Percentiles rank a stretch among this genome's conserved stretches.
phyloP scores from a whole-genome alignment of 2,113 vertebrate genomes.

The Ophiodon elongatus region DNA sequence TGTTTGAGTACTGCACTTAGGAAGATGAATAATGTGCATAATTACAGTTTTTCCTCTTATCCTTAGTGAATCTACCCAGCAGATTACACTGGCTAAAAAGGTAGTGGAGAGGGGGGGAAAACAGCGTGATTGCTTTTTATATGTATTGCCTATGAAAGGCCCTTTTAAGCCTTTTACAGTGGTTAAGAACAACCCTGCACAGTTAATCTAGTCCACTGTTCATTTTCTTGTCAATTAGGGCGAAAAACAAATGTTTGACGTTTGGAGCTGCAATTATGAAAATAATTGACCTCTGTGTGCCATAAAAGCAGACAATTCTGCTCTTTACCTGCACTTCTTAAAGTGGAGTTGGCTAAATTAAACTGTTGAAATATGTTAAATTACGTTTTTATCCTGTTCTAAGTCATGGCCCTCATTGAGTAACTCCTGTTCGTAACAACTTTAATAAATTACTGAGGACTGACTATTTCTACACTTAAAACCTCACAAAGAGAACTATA shows the following conservation, averaged over 20 bases:
- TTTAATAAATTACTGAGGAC: slow-evolving; percentile 27
- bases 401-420: slow-evolving; percentile 52
- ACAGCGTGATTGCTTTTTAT: slow-evolving; percentile 76
- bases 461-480: slow-evolving; percentile 38
- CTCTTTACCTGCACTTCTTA: slow-evolving; percentile 50
- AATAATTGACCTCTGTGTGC: slow-evolving; percentile 78
- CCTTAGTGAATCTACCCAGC: slow-evolving; percentile 67
- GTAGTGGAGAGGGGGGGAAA: slow-evolving; percentile 38
- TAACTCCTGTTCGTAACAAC: slow-evolving; percentile 33
- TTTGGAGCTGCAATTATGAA: slow-evolving; percentile 78
- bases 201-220: slow-evolving; percentile 75
- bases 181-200: slow-evolving; percentile 61
- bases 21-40: slow-evolving; percentile 73
- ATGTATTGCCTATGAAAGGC: slow-evolving; percentile 67
- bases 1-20: slow-evolving; percentile 75
- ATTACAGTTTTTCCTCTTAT: slow-evolving; percentile 79
- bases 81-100: slow-evolving; percentile 71
- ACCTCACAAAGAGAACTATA: slow-evolving; percentile 28
- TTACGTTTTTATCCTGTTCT: slow-evolving; percentile 45
- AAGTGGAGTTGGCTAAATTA: slow-evolving; percentile 48
- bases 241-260: slow-evolving; percentile 82
- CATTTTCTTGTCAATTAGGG: slow-evolving; percentile 79
- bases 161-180: slow-evolving; percentile 63
- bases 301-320: slow-evolving; percentile 64
- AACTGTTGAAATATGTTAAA: slow-evolving; percentile 38